These are phyloP conservation scores for Actias luna DNA, from an alignment of 2,888 invertebrate genomes.

Conservation along the genomic window DNA sequence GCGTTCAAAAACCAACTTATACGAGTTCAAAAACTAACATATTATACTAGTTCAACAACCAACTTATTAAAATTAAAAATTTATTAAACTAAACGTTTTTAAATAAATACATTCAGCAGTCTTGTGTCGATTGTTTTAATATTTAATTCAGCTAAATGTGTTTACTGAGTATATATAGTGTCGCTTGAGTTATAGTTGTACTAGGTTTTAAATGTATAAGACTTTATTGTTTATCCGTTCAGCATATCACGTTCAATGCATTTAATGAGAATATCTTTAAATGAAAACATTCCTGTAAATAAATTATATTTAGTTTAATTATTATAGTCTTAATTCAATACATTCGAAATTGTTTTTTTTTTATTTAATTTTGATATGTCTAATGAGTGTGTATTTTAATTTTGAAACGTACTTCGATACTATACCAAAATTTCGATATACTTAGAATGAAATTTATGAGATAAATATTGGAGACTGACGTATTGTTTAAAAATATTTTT, in stretches of 20 bases:
- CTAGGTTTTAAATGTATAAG: neutral
- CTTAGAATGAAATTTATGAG: constrained; percentile 14
- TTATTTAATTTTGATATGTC: neutral
- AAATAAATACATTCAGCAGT: too few relatives aligned
- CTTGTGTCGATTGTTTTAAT: too few relatives aligned
- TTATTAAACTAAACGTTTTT: too few relatives aligned
- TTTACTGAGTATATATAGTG: too few relatives aligned
- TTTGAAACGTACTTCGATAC: constrained; percentile 6
- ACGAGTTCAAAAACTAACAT: too few relatives aligned
- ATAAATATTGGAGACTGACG: constrained; percentile 27
- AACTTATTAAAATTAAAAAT: too few relatives aligned
- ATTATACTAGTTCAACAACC: too few relatives aligned
- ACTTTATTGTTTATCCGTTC: neutral
- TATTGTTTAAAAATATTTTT: constrained; percentile 14
- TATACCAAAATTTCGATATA: constrained; percentile 24
- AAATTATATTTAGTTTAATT: constrained; percentile 38
- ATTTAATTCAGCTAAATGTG: too few relatives aligned
- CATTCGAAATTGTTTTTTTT: constrained; percentile 21
- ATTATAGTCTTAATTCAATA: constrained; percentile 29
- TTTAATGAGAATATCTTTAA: constrained; percentile 25
- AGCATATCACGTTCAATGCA: constrained; percentile 21
- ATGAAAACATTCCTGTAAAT: constrained; percentile 67
- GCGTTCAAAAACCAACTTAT: too few relatives aligned
- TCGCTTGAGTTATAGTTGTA: too few relatives aligned
- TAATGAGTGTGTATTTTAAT: too few relatives aligned